phyloP scores from a whole-genome alignment of 2,797 vertebrate species.

The Atherinosoma microstoma region DNA sequence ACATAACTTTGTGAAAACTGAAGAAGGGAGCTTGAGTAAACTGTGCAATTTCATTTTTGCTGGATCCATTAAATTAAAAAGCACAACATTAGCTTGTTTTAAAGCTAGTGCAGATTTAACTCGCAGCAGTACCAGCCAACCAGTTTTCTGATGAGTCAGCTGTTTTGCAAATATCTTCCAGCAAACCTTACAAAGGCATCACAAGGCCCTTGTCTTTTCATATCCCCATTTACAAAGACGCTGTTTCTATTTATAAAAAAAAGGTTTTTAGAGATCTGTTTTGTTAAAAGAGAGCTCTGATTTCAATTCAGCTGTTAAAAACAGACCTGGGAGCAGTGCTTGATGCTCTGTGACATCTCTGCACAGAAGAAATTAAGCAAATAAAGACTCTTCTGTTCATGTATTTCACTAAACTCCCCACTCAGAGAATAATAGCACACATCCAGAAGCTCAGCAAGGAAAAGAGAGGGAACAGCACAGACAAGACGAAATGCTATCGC shows the following conservation, averaged over 20 bases:
- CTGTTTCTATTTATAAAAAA: slow-evolving; percentile 35
- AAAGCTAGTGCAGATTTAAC: slow-evolving; percentile 1
- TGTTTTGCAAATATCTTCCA: slow-evolving; percentile 24
- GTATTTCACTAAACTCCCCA: slow-evolving; percentile 66
- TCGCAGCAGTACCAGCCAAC: not conserved
- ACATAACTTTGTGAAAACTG: slow-evolving; percentile 33
- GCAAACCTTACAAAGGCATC: slow-evolving; percentile 35
- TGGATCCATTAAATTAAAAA: slow-evolving; percentile 4
- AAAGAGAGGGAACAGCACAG: not conserved
- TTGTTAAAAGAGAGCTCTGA: slow-evolving; percentile 28
- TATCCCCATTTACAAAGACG: slow-evolving; percentile 39
- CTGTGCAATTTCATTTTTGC: not conserved
- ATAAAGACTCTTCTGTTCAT: slow-evolving; percentile 58
- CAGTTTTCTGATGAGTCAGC: slow-evolving; percentile 37
- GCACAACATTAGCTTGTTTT: not conserved
- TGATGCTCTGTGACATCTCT: slow-evolving; percentile 39
- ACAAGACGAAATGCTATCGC: not conserved
- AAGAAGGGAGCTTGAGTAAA: slow-evolving; percentile 8
- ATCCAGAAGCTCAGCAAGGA: slow-evolving; percentile 49
- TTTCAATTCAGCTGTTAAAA: slow-evolving; percentile 27
- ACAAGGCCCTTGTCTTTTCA: slow-evolving; percentile 42
- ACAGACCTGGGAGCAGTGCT: slow-evolving; percentile 23
- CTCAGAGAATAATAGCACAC: slow-evolving; percentile 63
- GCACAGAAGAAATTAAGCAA: slow-evolving; percentile 54
- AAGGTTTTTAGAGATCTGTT: slow-evolving; percentile 45